phyloP scores from a whole-genome alignment of 2,888 invertebrate genomes.

The Parnassius smintheus region DNA sequence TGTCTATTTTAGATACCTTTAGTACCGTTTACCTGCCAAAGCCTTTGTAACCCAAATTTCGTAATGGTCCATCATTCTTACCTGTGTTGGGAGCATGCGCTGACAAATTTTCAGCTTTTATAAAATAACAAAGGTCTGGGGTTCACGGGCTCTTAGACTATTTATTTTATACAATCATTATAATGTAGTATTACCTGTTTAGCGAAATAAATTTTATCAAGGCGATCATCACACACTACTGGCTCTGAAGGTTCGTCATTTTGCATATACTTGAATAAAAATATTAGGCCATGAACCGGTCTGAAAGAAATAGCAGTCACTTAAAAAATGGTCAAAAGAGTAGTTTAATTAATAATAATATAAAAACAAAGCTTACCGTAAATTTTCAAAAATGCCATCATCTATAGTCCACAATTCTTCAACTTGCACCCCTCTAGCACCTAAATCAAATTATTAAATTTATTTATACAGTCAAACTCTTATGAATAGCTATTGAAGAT shows the following conservation, averaged over 20 bases:
- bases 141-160: no score
- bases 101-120: no score
- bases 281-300: conserved; percentile 99
- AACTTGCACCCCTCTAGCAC: conserved; percentile 96
- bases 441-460: conserved; percentile 63
- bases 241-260: conserved; percentile 90
- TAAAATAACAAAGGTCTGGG: no score
- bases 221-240: conserved; percentile 88
- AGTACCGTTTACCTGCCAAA: no score
- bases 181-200: conserved; percentile 86
- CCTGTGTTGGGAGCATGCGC: no score
- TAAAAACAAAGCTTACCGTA: conserved; percentile 83
- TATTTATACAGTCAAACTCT: no score
- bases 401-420: conserved; percentile 99
- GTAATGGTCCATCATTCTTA: no score
- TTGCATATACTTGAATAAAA: conserved; percentile 96
- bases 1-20: no score
- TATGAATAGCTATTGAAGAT: no score
- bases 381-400: conserved; percentile 91
- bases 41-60: no score
- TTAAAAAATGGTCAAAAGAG: no score
- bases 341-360: background rate
- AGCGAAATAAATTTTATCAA: conserved; percentile 98
- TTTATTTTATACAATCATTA: no score
- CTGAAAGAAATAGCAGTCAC: conserved; percentile 67